Percentiles rank a stretch among this genome's conserved stretches.
These are phyloP conservation scores for Drosophila melanosoma DNA, from an alignment of 2,888 invertebrate genomes.

Conservation along the genomic window DNA sequence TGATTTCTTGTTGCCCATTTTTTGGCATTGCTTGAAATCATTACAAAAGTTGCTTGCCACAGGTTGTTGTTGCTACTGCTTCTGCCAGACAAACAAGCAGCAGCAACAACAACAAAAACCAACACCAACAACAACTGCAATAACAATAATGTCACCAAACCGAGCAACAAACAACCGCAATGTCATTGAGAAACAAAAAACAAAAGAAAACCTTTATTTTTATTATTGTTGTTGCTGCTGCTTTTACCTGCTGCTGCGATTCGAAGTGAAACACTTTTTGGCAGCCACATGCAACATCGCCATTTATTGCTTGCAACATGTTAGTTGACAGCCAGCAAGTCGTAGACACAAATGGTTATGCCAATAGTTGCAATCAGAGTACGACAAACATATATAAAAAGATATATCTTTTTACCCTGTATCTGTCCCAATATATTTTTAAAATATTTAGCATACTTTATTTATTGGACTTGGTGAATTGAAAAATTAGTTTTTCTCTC, in stretches of 20 bases:
- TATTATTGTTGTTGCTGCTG: conserved; percentile 10
- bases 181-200: conserved; percentile 44
- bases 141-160: conserved; percentile 49
- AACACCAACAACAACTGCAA: conserved; percentile 22
- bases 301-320: conserved; percentile 32
- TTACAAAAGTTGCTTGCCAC: conserved; percentile 55
- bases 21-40: conserved; percentile 59
- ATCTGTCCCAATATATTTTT: neutral
- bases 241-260: conserved; percentile 36
- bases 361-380: neutral
- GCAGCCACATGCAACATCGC: conserved; percentile 2
- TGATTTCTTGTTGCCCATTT: conserved; percentile 51
- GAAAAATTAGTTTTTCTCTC: neutral
- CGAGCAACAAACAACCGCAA: conserved; percentile 32
- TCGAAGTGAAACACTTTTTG: conserved; percentile 23
- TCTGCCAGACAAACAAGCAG: conserved; percentile 15
- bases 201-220: conserved; percentile 11
- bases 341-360: conserved; percentile 20
- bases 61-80: conserved; percentile 46
- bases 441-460: neutral
- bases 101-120: neutral
- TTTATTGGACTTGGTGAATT: neutral
- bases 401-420: neutral
- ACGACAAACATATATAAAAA: neutral
- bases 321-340: conserved; percentile 19